Percentiles rank a stretch among this genome's conserved stretches.
Evolutionary conservation across 2,113 vertebrate genomes (phyloP).

Genomic region (Petrocephalus zakoni): DNA sequence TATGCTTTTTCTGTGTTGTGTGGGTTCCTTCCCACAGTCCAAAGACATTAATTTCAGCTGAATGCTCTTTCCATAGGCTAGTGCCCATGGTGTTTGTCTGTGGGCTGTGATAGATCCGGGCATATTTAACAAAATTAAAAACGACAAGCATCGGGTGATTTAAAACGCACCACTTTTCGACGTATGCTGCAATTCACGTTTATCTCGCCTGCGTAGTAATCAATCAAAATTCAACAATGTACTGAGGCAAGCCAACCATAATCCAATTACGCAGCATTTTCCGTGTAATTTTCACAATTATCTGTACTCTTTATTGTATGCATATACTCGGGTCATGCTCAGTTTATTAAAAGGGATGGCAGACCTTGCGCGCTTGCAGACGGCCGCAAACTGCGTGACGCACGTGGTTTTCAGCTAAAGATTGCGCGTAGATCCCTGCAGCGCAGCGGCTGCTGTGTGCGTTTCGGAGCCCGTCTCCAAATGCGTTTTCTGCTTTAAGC

Average conservation of each 20-base stretch:
- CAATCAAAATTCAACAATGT: background rate
- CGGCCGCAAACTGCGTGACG: background rate
- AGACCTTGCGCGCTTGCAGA: background rate
- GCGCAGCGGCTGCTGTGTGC: background rate
- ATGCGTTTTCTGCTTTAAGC: background rate
- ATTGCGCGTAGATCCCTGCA: background rate
- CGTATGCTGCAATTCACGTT: background rate
- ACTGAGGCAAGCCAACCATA: background rate
- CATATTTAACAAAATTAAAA: background rate
- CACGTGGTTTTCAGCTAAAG: background rate
- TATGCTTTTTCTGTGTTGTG: background rate
- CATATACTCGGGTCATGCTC: background rate
- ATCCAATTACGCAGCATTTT: background rate
- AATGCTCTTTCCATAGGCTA: background rate
- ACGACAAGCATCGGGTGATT: background rate
- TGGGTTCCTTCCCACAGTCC: background rate
- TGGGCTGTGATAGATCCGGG: background rate
- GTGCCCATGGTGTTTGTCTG: background rate
- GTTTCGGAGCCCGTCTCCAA: background rate
- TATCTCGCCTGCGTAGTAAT: background rate
- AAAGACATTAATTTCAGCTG: background rate
- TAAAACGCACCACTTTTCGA: background rate
- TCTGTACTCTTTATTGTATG: background rate
- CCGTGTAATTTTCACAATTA: background rate
- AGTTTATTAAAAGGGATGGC: background rate